Base-by-base conservation (phyloP, 2,888 invertebrate species). In the Cephalotes varians region DNA sequence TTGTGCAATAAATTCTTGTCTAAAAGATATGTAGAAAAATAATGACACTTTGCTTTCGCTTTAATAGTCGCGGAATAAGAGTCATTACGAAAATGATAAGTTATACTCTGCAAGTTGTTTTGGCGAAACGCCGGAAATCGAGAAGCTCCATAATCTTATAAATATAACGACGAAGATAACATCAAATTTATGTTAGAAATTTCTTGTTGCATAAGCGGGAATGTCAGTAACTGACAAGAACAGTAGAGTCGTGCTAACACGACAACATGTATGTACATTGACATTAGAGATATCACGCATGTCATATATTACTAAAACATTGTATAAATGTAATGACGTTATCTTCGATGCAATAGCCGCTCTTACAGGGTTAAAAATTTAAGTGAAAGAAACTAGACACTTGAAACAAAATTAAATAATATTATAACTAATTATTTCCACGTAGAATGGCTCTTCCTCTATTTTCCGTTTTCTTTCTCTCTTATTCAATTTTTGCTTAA, bases 151-250 rank as follows among this genome's bases (percentile, higher is more conserved):
- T 65, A 76, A 76, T 65, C 51, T 76, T 21, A n/a, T n/a, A 40
- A 40, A 65, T 15, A 37, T 51, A 37, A 76, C 40, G 67, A 54
- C 25, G 28, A 37, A 34, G 25, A 62, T 62, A 74, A 49, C 49
- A 21, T 76, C n/a, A n/a, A 64, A 64, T 74, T 64, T 51, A 64
- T 25, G 49, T 51, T 76, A 9, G 49, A 76, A 64, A 37, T 37
- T 64, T 51, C n/a, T 49, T 28, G 64, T 74, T 49, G 74, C 49
- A 28, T 34, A 62, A 74, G 31, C 25, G 49, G 25, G 25, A 37
- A 64, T n/a, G 64, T 64, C 74, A 51, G 18, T 51, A 37, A 64
- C 64, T 51, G 74, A 76, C 51, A 28, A 40, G 76, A 76, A 31
- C 51, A 25, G 34, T 25, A 34, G 18, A 51, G 37, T 64, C 49